Evolutionary conservation across 2,113 vertebrate species (phyloP).

Genomic region (Cyprinodon tularosa): DNA sequence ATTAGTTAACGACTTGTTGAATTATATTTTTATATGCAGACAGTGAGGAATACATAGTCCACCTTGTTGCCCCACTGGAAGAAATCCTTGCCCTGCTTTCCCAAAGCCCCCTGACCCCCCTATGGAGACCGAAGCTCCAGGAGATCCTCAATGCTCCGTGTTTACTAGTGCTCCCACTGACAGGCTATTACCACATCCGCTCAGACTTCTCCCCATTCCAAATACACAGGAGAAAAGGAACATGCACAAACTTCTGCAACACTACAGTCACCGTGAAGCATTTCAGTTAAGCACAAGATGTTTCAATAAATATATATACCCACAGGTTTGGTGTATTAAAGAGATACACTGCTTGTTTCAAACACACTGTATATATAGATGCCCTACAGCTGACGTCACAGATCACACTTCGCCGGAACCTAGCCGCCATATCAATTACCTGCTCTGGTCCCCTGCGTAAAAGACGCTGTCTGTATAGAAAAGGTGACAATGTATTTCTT

Average conservation of each 20-base stretch:
- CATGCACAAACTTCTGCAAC: background rate
- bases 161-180: background rate
- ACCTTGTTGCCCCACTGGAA: background rate
- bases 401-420: too few relatives aligned
- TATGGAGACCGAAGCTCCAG: background rate
- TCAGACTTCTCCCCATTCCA: background rate
- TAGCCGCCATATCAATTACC: too few relatives aligned
- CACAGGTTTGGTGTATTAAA: constrained; percentile 7
- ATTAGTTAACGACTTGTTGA: background rate
- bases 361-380: too few relatives aligned
- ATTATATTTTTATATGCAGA: background rate
- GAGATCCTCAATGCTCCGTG: background rate
- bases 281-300: background rate
- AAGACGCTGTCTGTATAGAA: too few relatives aligned
- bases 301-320: background rate
- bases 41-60: background rate
- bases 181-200: background rate
- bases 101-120: background rate
- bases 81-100: background rate
- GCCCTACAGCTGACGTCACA: too few relatives aligned
- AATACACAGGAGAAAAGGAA: background rate
- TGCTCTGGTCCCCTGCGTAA: too few relatives aligned
- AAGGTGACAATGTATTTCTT: too few relatives aligned
- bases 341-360: background rate
- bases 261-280: background rate